Base-by-base conservation (phyloP, 23 tunicate genomes). In the Clavelina lepadiformis region DNA sequence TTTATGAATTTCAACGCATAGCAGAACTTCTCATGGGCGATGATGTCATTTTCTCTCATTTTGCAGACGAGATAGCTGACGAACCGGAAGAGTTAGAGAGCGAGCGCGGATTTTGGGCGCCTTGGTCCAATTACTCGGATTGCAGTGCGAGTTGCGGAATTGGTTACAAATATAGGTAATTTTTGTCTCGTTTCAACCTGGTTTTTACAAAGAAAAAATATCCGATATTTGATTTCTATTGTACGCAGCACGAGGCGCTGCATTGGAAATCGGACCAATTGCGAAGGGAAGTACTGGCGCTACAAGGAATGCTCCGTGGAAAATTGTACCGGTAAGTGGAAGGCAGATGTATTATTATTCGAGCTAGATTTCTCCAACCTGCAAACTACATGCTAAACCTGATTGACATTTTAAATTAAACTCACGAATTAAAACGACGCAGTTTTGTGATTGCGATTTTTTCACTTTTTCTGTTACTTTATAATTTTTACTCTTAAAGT, bases 231-330 rank as follows among this genome's bases (percentile, higher is more conserved):
- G 22, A n/a, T 53, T 53, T 53, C 18, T 6, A 8, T 53, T 13
- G 26, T 11, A n/a, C 38, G 37, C 30, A 63, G 68, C 24, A 7
- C 19, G 7, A 15, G 68, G 23, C 21, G 25, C 50, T 63, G 68
- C 68, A 30, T 63, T 8, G 68, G 68, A 63, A 6, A 26, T 5
- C 21, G 5, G 25, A 13, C 25, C 3, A 28, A 28, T 3, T 63
- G 68, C 38, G 51, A 50, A 6, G 68, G 68, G 20, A 35, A 63
- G 22, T 63, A 34, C 27, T 63, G 49, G 50, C n/a, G 68, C n/a
- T 63, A 63, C n/a, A n/a, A n/a, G n/a, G n/a, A n/a, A n/a, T n/a
- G n/a, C n/a, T n/a, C n/a, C n/a, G n/a, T n/a, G n/a, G n/a, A n/a
- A n/a, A n/a, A n/a, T n/a, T n/a, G n/a, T n/a, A n/a, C n/a, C n/a